Evolutionary conservation across 2,113 vertebrate genomes (phyloP), one percentile per base, ranked within the genome.

Genomic region (Acrocephalus arundinaceus): DNA sequence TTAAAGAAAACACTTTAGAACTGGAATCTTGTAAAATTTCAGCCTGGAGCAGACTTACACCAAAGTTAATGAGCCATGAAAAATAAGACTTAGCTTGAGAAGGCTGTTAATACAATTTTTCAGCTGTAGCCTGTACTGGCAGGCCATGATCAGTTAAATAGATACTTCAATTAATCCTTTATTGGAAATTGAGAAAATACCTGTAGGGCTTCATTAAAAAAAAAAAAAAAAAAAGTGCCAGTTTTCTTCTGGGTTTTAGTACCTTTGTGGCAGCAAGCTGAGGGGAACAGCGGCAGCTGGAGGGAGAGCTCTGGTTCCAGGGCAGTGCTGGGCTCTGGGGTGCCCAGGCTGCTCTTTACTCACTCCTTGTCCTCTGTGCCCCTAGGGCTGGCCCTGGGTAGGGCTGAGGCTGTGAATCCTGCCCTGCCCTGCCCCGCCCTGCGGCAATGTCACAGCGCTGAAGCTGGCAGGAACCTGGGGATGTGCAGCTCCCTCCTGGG

Each of bases 21-120:
- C 31, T 46, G 52, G 28, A 61, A 78, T 81, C 81, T n/a, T 89
- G 66, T 82, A 95, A 89, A 85, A 85, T 75, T 89, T 91, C 62
- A 89, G 49, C 77, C 84, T 66, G 58, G 35, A 89, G 84, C 77
- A 73, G 66, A 58, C 54, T 80, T 80, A 83, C n/a, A 51, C 25
- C 23, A 22, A 81, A 91, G 46, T 72, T 96, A 89, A 91, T 65
- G 39, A 89, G 66, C 62, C 14, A 1, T 89, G 65, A 90, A 85
- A 96, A 94, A 81, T 78, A 85, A 94, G 73, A 63, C 77, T 81
- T 71, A 59, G 16, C 51, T 86, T 67, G 27, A 21, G 48, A 89
- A 94, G 57, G 13, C n/a, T 75, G 57, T 73, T 92, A 76, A 90
- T 93, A 88, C 20, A 39, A 57, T 91, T 77, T 51, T 84, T 63